Conservation (phyloP, 2,113 vertebrate species). For the Nothocercus nigrocapillus region DNA sequence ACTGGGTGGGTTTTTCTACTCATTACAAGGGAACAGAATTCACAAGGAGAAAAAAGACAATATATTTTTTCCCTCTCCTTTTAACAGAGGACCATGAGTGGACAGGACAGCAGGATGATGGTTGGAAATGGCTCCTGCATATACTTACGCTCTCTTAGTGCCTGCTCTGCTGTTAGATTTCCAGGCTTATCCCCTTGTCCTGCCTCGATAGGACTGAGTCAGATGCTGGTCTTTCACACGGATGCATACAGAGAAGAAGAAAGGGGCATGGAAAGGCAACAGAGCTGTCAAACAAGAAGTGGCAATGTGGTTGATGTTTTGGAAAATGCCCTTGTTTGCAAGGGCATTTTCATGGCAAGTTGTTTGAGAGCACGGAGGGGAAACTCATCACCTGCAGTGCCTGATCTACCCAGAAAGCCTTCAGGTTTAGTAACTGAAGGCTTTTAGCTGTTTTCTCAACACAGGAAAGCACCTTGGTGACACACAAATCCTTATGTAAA, state of each 20-base stretch:
- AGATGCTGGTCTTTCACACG: neutral
- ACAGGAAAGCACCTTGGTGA: neutral
- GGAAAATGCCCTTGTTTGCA: neutral
- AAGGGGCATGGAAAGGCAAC: neutral
- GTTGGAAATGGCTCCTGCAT: neutral
- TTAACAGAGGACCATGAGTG: neutral
- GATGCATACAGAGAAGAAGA: neutral
- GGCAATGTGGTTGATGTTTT: neutral
- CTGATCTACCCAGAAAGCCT: neutral
- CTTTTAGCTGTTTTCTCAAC: neutral
- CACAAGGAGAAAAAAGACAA: neutral
- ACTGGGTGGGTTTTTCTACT: fast-evolving
- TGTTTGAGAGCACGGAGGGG: neutral
- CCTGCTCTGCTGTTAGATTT: neutral
- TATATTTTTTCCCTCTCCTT: fast-evolving
- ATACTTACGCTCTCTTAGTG: neutral
- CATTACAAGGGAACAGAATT: neutral
- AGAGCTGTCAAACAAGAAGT: neutral
- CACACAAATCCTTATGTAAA: neutral
- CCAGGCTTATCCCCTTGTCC: neutral
- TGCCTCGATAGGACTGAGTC: neutral
- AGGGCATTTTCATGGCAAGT: neutral
- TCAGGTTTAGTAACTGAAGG: neutral
- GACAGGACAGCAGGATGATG: neutral
- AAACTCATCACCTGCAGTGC: neutral